phyloP scores from a whole-genome alignment of 2,113 vertebrate species.

The Salvelinus namaycush region DNA sequence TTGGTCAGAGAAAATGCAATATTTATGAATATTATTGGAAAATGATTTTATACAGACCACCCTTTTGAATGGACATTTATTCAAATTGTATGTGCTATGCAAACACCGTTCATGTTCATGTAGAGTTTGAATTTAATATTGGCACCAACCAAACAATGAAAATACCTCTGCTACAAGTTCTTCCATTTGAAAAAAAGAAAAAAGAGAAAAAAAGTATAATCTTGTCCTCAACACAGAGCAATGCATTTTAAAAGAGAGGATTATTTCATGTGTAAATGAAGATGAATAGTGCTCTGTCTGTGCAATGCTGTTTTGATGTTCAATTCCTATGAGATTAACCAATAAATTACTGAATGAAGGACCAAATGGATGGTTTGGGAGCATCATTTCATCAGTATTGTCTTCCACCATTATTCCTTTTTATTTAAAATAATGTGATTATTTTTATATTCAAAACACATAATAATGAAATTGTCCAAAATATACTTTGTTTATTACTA shows the following conservation, averaged over 20 bases:
- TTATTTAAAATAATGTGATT: not conserved
- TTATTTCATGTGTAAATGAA: conserved; percentile 50
- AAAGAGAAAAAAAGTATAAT: conserved; percentile 16
- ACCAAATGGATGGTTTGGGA: not conserved
- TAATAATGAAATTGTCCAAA: too few species aligned
- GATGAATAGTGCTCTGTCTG: conserved; percentile 49
- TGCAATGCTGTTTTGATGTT: conserved; percentile 40
- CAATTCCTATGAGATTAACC: conserved; percentile 46
- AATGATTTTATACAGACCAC: conserved; percentile 3
- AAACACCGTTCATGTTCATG: conserved; percentile 51
- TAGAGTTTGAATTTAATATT: conserved; percentile 45
- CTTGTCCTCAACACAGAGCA: conserved; percentile 34
- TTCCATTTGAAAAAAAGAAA: conserved; percentile 38
- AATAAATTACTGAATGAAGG: conserved; percentile 54
- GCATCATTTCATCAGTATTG: not conserved
- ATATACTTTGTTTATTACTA: too few species aligned
- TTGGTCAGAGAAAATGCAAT: conserved; percentile 54
- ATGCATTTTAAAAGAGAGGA: conserved; percentile 45
- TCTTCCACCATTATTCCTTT: not conserved
- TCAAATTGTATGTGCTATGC: conserved; percentile 57
- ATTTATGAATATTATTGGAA: conserved; percentile 33
- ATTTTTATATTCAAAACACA: not conserved
- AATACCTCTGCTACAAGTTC: conserved; percentile 28
- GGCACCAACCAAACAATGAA: conserved; percentile 38
- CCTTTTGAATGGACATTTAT: conserved; percentile 47